Base-by-base conservation (phyloP, 2,888 invertebrate species). In the Peribatodes rhomboidaria region DNA sequence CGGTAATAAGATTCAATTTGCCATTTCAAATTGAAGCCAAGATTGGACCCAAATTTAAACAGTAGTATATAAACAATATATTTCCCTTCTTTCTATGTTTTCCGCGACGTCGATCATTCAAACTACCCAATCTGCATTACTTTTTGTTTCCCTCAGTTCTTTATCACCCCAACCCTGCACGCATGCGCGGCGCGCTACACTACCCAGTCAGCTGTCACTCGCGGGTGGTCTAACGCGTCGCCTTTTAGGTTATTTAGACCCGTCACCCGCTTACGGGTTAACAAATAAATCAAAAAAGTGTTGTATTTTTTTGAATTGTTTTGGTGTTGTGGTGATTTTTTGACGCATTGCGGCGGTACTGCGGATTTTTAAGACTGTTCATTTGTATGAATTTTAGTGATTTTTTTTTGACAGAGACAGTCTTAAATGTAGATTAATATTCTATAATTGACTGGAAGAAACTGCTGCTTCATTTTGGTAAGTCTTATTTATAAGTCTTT, bases 161-260 rank as follows among this genome's bases (percentile, higher is more conserved):
- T 72, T 73, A 73, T 70, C 70, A 57, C 49, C 65, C 70, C 71
- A 76, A 60, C 63, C 61, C 63, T 70, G 46, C 50, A 74, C 88
- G 87, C 88, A 85, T 83, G 88, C 87, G 87, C 72, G 71, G 61
- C 68, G 35, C 37, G 1, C 3, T 14, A 22, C 44, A 14, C n/a
- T 33, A 37, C 3, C 50, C 84, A 88, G 87, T 88, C 86, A 88
- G 87, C 89, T 89, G 89, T 84, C 87, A 82, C 49, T 31, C 27
- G 27, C 54, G 65, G 64, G 60, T 56, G 70, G 59, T 68, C 67
- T 53, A 52, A 49, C 58, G 47, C 33, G 53, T 27, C 65, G 14
- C 42, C n/a, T 67, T 62, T 62, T 37, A 68, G 70, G 64, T 49
- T 58, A 63, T 37, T 41, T 60, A 39, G 39, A 62, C 60, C 61